Evolutionary conservation across 2,113 vertebrate genomes (phyloP), one percentile per base, ranked within the genome.

Genomic region (Meles meles): DNA sequence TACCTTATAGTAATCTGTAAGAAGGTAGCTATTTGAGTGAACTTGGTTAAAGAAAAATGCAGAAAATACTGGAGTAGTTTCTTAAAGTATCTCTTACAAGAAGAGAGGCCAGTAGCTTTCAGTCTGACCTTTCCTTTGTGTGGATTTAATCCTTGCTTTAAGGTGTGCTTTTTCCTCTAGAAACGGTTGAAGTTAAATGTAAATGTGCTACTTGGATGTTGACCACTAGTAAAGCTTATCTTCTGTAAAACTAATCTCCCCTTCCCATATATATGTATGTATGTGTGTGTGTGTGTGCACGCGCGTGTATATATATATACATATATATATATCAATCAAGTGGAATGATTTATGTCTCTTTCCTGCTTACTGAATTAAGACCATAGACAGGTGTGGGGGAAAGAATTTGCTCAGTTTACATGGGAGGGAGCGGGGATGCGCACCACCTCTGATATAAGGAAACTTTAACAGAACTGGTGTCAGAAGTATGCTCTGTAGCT

Each of bases 31-130:
- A 34, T 95, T 74, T 96, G 84, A 71, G 61, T 90, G 63, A 95
- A 59, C 20, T 89, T 89, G 55, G 55, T 84, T 95, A 57, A 83
- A 80, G 85, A 93, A 72, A 94, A 91, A 83, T 94, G 29, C 37
- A 91, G 88, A 74, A 80, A 61, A 44, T 59, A 18, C 47, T 92
- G 29, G n/a, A 82, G 18, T 95, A 76, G 27, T 96, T 88, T 92
- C 71, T 94, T 84, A 59, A 76, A 82, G 21, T 80, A 23, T 82
- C 83, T 92, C 84, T 88, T 95, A 17, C 11, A 69, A 88, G 81
- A 71, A 91, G 47, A 93, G 65, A 71, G 21, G 31, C 57, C 34
- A 42, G 61, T 93, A 72, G 37, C 69, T 97, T 97, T 95, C 47
- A 92, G 39, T 87, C 61, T 93, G 82, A 92, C 63, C 39, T 65